Base-by-base conservation (phyloP, 2,888 invertebrate species). In the Tiliacea aurago region DNA sequence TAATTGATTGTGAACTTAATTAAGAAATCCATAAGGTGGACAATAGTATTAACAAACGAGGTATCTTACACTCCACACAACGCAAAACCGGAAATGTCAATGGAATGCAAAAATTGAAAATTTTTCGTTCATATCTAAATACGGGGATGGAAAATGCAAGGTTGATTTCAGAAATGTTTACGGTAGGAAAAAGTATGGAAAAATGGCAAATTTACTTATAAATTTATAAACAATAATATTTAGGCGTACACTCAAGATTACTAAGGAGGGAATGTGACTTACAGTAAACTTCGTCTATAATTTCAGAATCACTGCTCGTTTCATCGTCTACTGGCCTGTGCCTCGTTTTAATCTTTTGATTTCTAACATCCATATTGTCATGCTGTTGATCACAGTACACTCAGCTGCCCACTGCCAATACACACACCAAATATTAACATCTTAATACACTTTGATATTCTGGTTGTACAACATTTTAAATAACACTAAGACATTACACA, bases 301-400 rank as follows among this genome's bases (percentile, higher is more conserved):
- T 84, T 70, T 93, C 96, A 79, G 93, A 93, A 81, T 96, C 95
- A 87, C 96, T 96, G 84, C 87, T 93, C 11, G 94, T 95, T 78
- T 95, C 96, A 82, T 96, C 95, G 77, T 96, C 94, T 79, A 95
- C 92, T 63, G 95, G 95, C 72, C 95, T 92, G 72, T 91, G 95
- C 80, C 92, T 93, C 37, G 86, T 79, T 85, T 89, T 93, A 49
- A 81, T 78, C 75, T 88, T 91, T 65, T 91, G 79, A 76, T 84
- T 85, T 74, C 92, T 84, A 87, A 91, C 92, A 88, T 95, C 92
- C 95, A 95, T 95, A 84, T 88, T 91, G 77, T 81, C 84, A 88
- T 88, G 84, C 76, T 87, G 86, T 84, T 58, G 56, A 80, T 82
- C 78, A 78, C 76, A 80, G 84, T 78, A 84, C 86, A 84, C 77